Conservation (phyloP, 1,140 invertebrate species). For the Aethina tumida region DNA sequence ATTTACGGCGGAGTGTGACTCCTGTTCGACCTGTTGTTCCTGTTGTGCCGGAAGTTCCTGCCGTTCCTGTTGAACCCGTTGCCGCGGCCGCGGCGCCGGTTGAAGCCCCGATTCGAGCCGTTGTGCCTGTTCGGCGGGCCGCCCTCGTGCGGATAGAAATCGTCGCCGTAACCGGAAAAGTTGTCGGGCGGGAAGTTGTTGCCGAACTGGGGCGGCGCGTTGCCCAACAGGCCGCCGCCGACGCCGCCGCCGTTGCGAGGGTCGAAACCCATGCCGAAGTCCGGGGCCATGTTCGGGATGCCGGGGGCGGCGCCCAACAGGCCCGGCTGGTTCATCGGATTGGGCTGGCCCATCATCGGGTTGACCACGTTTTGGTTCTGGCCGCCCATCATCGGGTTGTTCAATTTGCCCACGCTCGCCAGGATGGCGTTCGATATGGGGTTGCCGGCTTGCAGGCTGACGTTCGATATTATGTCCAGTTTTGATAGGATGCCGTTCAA, state of each 20-base stretch:
- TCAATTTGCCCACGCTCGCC: slow-evolving; percentile 23
- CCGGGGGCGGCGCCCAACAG: slow-evolving; percentile 31
- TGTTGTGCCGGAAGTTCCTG: slow-evolving; percentile 19
- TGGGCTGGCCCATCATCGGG: slow-evolving; percentile 14
- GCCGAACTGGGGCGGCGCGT: slow-evolving; percentile 22
- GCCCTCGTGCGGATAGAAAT: slow-evolving; percentile 20
- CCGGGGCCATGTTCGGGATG: slow-evolving; percentile 21
- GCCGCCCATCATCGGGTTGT: slow-evolving; percentile 9
- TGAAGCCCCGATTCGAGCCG: slow-evolving; percentile 13
- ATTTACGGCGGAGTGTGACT: slow-evolving; percentile 21
- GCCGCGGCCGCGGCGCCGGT: slow-evolving; percentile 15
- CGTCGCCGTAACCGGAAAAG: slow-evolving; percentile 20
- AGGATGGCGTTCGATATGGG: too few species aligned
- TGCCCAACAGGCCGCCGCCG: slow-evolving; percentile 31
- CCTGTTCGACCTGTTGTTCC: slow-evolving; percentile 17
- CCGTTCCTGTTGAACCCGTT: slow-evolving; percentile 21
- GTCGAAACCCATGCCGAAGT: slow-evolving; percentile 32
- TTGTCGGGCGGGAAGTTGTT: slow-evolving; percentile 17
- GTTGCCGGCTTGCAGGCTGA: slow-evolving; percentile 2
- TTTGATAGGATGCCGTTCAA: slow-evolving; percentile 47
- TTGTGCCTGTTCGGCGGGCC: slow-evolving; percentile 10
- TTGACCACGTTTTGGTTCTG: slow-evolving; percentile 7
- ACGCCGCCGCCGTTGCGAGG: slow-evolving; percentile 26
- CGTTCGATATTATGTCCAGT: slow-evolving; percentile 32
- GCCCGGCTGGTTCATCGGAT: slow-evolving; percentile 24